Evolutionary conservation across 2,113 vertebrate species (phyloP).

Genomic region (Pterophyllum scalare): DNA sequence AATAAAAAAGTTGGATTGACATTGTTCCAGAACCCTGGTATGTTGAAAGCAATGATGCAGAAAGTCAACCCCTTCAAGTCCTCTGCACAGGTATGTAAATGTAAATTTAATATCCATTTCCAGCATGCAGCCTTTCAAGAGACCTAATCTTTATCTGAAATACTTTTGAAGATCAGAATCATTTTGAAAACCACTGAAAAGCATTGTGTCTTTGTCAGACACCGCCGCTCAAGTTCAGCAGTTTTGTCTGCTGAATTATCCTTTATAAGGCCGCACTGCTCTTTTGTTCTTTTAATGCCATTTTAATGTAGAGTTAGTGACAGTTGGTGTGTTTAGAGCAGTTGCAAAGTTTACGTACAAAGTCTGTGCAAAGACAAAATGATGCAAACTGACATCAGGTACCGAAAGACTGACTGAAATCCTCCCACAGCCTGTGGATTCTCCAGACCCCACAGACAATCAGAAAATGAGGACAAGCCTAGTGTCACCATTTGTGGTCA

Average conservation of each 20-base stretch:
- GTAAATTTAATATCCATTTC: not conserved
- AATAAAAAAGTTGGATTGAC: not conserved
- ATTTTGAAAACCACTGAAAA: not conserved
- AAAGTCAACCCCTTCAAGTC: constrained; percentile 69
- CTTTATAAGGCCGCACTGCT: too few relatives aligned
- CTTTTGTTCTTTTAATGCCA: not conserved
- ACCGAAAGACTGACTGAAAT: too few relatives aligned
- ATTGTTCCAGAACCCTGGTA: constrained; percentile 56
- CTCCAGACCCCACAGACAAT: not conserved
- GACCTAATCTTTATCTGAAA: not conserved
- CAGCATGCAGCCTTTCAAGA: not conserved
- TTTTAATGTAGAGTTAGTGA: not conserved
- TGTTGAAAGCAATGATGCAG: constrained; percentile 60
- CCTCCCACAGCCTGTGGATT: not conserved
- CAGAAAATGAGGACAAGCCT: not conserved
- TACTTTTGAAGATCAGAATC: not conserved
- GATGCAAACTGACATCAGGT: too few relatives aligned
- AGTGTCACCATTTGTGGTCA: not conserved
- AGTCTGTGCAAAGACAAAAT: not conserved
- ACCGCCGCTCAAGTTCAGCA: not conserved
- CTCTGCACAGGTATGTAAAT: constrained; percentile 40
- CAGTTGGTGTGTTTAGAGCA: not conserved
- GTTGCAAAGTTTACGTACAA: not conserved
- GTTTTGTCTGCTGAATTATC: not conserved
- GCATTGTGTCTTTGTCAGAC: not conserved